Evolutionary conservation across 2,113 vertebrate genomes (phyloP), one percentile per base, ranked within the genome.

Genomic region (Uropsilus gracilis): DNA sequence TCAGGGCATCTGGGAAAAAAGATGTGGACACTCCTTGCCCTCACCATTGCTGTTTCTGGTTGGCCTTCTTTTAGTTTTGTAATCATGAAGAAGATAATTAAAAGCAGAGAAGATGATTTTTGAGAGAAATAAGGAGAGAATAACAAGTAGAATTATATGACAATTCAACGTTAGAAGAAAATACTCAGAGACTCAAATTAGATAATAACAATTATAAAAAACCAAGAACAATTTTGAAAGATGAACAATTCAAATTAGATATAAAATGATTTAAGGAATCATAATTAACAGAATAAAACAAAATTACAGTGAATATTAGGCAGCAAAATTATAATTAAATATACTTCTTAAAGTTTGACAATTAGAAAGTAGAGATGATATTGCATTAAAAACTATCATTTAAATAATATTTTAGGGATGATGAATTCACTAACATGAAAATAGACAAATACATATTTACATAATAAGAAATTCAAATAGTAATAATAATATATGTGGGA

Each of bases 331-430:
- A 92, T 68, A 87, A 91, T 90, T 86, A 90, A 88, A 85, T 94
- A 93, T 28, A 53, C 18, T 90, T 83, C 87, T 91, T 61, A 88
- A 95, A 94, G 75, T 71, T 88, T 61, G 61, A 66, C 50, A 39
- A 91, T 90, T 89, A 81, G 93, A 96, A 97, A 82, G 53, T 59
- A 93, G 85, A 95, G 59, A 86, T 88, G 92, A 17, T 39, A 86
- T 50, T 71, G 88, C 76, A 48, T 94, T 77, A 69, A 92, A 95
- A 92, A 64, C 26, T n/a, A 34, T 26, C 42, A 66, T 89, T 93
- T 57, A 86, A 81, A 39, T 86, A 77, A 39, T 77, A 94, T 73
- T 86, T 91, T 94, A 82, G 66, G 85, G 90, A 83, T 53, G 37
- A 72, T 69, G 50, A 87, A 18, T 66, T 22, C 34, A 63, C 16